Base-by-base conservation (phyloP, 1,140 invertebrate species). In the Littorina saxatilis region DNA sequence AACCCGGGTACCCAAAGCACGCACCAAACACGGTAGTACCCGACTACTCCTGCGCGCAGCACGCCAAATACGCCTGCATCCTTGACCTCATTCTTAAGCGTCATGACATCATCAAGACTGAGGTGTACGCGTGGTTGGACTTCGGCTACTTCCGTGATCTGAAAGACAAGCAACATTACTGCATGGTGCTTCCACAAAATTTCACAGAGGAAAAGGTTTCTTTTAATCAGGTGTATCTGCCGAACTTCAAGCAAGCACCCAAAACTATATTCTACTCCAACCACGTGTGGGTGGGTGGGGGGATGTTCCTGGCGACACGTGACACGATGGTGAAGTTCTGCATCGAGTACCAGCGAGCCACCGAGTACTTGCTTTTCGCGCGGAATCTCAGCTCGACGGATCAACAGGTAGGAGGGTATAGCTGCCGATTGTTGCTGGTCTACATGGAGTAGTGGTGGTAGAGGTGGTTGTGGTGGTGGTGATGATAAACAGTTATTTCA, bases 61-160 rank as follows among this genome's bases (percentile, higher is more conserved):
- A 86, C 73, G 82, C 88, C 5, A 90, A 90, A 61, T 86, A 79
- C 81, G 87, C 87, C 23, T 40, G 84, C 29, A 32, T 88, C 3
- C 39, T 66, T 9, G 77, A 78, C 17, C 80, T 83, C 0, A 82
- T 86, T 17, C n/a, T 47, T 1, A 50, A 76, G 37, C 66, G 29
- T 7, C 0, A 0, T 35, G 84, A 85, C 39, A 80, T 82, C 61
- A 86, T 87, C 72, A 61, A 73, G 15, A 86, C 88, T 1, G 83
- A 82, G 27, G 89, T 85, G 74, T 81, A 83, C 47, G 74, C 82
- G 13, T 90, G 88, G 88, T 17, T 90, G 7, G 88, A 90, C 79
- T 76, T 89, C 27, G 88, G 88, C 47, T 82, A 84, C 73, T 89
- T 89, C 52, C 73, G 87, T 40, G 73, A 86, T 23, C 52, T 84